Evolutionary conservation across 2,113 vertebrate species (phyloP), one percentile per base, ranked within the genome.

Genomic region (Phalacrocorax aristotelis): DNA sequence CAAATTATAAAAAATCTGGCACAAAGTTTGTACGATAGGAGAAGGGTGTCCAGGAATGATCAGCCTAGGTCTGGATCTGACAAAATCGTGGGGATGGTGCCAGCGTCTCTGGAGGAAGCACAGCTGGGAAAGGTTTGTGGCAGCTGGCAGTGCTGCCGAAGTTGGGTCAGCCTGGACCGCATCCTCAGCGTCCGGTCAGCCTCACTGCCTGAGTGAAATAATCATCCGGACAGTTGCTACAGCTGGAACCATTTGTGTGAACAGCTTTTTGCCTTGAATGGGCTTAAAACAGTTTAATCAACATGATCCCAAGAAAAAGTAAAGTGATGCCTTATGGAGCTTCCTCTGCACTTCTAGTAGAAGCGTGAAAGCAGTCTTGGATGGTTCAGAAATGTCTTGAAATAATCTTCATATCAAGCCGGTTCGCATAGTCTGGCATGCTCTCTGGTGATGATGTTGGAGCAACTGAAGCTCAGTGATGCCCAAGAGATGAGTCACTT

Each of bases 51-150:
- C 62, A 70, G 78, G 66, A 55, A 30, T 11, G 49, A 30, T 60
- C 52, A 87, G 66, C 36, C 14, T 26, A 16, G 23, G 30, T 29
- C 15, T 48, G 70, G 49, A 49, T 17, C n/a, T 27, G 57, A 20
- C 20, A 34, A 14, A 64, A 30, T 9, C 0, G 0, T 0, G 6
- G 46, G 30, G 57, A 19, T 55, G 61, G 52, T 71, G 78, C 77
- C 70, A 60, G 57, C 1, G 18, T 18, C 36, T 65, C 4, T 52
- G 61, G 10, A 78, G 80, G 76, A 69, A 32, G 68, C 34, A 7
- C 79, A 77, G 66, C 75, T 77, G 68, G 66, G 75, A 29, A 44
- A 6, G 52, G 34, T 22, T 55, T 54, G 74, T 36, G 84, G 81
- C 60, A 87, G 68, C 40, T 88, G 78, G 4, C 26, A 0, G 6